Evolutionary conservation across 2,888 invertebrate genomes (phyloP), one percentile per base, ranked within the genome.

Genomic region (Helicoverpa assulta): DNA sequence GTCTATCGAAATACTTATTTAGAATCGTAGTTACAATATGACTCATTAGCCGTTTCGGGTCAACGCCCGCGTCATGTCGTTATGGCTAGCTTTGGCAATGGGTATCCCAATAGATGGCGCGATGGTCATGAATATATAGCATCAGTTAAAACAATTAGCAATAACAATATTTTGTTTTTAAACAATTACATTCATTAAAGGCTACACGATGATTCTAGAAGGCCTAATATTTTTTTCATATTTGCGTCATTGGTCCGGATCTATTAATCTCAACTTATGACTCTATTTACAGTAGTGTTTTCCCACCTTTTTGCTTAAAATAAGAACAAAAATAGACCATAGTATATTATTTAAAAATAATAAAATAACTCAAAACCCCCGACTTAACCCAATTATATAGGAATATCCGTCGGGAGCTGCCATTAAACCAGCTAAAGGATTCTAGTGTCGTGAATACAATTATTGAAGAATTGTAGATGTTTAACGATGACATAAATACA

Each of bases 41-140:
- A 72, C 16, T 76, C 70, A 70, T 18, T 26, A 47, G 37, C 12
- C 18, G 19, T 2, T 19, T 56, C 14, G 6, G 53, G 40, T 76
- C 59, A 76, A 33, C 29, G 70, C 70, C 77, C 70, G 40, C 54
- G 58, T 76, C 53, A 70, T 70, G 57, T 70, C 47, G 6, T 55
- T 14, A 21, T 21, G 6, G 18, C 14, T 55, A 21, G 19, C 40
- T 58, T 18, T 50, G 50, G 18, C n/a, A 18, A 26, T 76, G 40
- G 58, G 1, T 58, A 51, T 54, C 29, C 50, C 29, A 50, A 21
- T 58, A 58, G 29, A 51, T 54, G 18, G 53, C 53, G n/a, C 5
- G 56, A 33, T 76, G 57, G 69, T 16, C 53, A 40, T 50, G 18
- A 29, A 50, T 50, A n/a, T 4, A 50, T n/a, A 52, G 54, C 54